phyloP scores from a whole-genome alignment of 2,797 vertebrate genomes.

The Anolis apletophallus region DNA sequence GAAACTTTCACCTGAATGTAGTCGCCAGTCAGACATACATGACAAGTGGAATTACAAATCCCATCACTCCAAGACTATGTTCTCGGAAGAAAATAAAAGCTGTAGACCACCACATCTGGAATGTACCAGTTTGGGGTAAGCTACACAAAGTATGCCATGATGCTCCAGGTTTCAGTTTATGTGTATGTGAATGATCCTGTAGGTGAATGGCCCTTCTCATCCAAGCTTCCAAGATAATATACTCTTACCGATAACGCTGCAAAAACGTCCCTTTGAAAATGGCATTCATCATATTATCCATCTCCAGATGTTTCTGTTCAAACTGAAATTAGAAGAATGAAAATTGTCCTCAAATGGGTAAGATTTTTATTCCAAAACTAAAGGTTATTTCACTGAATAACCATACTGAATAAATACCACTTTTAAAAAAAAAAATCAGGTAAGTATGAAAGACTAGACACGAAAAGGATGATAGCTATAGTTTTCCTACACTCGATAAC shows the following conservation, averaged over 20 bases:
- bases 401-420: background rate
- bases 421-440: background rate
- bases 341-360: background rate
- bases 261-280: slow-evolving; percentile 92
- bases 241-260: slow-evolving; percentile 88
- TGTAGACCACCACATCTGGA: background rate
- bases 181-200: background rate
- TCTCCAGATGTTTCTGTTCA: slow-evolving; percentile 84
- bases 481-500: background rate
- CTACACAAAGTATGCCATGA: background rate
- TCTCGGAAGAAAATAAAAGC: no score
- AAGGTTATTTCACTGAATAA: background rate
- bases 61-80: no score
- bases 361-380: background rate
- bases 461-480: background rate
- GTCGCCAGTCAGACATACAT: background rate
- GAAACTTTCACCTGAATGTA: background rate
- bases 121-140: background rate
- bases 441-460: background rate
- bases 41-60: background rate
- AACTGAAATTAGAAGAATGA: slow-evolving; percentile 78
- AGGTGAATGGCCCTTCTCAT: background rate
- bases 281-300: slow-evolving; percentile 89
- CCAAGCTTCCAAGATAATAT: background rate
- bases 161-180: background rate